Evolutionary conservation across 2,113 vertebrate genomes (phyloP).

Genomic region (Gulo gulo): DNA sequence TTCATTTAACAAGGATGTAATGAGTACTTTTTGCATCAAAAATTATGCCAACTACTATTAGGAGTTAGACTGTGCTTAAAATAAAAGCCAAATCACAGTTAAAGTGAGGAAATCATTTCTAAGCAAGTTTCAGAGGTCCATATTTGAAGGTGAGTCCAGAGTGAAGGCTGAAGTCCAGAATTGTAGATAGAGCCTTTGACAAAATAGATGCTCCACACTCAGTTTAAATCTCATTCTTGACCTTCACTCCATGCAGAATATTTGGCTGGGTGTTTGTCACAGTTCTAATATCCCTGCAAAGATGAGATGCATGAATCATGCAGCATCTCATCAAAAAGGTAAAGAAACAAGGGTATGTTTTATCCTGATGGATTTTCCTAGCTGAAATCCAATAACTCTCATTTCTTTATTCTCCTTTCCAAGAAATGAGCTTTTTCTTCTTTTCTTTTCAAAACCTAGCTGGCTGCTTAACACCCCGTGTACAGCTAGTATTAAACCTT

Average conservation of each 20-base stretch:
- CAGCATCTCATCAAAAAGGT: conserved; percentile 30
- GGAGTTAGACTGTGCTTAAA: not conserved
- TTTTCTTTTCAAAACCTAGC: not conserved
- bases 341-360: conserved; percentile 22
- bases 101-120: not conserved
- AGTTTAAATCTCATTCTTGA: conserved; percentile 27
- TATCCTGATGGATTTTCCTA: conserved; percentile 48
- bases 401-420: not conserved
- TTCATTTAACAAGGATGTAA: not conserved
- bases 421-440: not conserved
- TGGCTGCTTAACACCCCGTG: conserved; percentile 7
- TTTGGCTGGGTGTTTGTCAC: not conserved
- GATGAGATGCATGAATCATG: conserved; percentile 27
- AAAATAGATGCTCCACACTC: not conserved
- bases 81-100: not conserved
- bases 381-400: conserved; percentile 20
- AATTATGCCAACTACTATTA: not conserved
- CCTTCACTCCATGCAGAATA: conserved; percentile 15
- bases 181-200: not conserved
- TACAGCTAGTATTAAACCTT: conserved; percentile 63
- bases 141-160: not conserved
- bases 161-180: not conserved
- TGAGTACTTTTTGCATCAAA: not conserved
- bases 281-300: conserved; percentile 48
- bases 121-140: not conserved